Base-by-base conservation (phyloP, 2,797 vertebrate genomes). In the Gallirallus australis region DNA sequence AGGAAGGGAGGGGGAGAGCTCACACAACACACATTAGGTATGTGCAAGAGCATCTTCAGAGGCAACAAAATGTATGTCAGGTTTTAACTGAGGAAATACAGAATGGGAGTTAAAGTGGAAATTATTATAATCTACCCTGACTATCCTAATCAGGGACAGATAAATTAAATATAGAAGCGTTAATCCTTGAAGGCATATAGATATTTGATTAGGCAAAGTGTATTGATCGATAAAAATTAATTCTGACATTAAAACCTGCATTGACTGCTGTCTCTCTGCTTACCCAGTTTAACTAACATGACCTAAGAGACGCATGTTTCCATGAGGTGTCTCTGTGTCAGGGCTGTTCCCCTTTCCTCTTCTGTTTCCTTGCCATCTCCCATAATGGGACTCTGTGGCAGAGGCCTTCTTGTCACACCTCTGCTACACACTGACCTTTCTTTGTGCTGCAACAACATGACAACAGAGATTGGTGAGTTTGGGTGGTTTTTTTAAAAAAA, bases 141-240 rank as follows among this genome's bases (percentile, higher is more conserved):
- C 30, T 68, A 89, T 72, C 81, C 85, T 71, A 83, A 57, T 21
- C 45, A 85, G 47, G 37, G 30, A 72, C 25, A 75, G 76, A 69
- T 11, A 89, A 73, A 82, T 69, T 53, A 91, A 95, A 92, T 39
- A 63, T 17, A 52, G 28, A 54, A 73, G 31, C 1, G 1, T n/a
- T 82, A 86, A 94, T 88, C 56, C 81, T 52, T 69, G 40, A 33
- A 75, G 47, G 20, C 8, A 59, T 56, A 73, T 4, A 79, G 59
- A 18, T 71, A 79, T 88, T 81, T 56, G 77, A 89, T 78, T 64
- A 94, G 37, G 35, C 21, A 84, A 76, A 82, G 28, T 18, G 30
- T 56, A 96, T 24, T 60, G 60, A 96, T 82, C 7, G 5, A 63
- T 23, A 78, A 93, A 87, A 90, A 96, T 68, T 82, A 78, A 97